Conservation (phyloP, 1,140 invertebrate species). For the Mycetomoellerius zeteki region DNA sequence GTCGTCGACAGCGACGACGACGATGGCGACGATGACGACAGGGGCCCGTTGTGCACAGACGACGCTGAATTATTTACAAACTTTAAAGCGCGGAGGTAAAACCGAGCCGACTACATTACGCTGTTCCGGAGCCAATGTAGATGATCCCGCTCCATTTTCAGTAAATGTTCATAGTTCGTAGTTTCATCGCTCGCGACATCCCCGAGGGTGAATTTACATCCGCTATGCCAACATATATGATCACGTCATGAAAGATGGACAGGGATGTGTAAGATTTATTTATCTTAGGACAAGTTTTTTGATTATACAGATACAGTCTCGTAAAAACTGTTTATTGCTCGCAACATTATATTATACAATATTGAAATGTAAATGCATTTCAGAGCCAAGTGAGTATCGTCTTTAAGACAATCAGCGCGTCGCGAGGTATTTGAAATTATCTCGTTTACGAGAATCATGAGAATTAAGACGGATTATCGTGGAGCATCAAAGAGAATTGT, state of each 20-base stretch:
- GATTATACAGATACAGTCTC: background rate
- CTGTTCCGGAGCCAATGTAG: slow-evolving; percentile 4
- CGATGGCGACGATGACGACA: background rate
- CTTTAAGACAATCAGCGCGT: background rate
- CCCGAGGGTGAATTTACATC: slow-evolving; percentile 31
- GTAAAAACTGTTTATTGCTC: background rate
- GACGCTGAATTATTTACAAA: slow-evolving; percentile 78
- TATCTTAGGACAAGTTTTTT: background rate
- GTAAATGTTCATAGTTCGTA: slow-evolving; percentile 42
- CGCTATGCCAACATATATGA: slow-evolving; percentile 11
- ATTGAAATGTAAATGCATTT: background rate
- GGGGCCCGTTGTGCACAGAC: slow-evolving; percentile 62
- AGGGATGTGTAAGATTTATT: background rate
- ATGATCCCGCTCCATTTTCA: slow-evolving; percentile 29
- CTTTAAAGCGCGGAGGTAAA: slow-evolving; percentile 49
- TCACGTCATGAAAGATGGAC: slow-evolving; percentile 10
- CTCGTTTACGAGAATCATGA: background rate
- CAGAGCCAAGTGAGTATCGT: background rate
- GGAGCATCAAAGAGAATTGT: no score
- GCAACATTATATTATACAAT: background rate
- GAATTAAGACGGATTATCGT: background rate
- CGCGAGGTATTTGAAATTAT: background rate
- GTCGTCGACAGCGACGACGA: slow-evolving; percentile 7
- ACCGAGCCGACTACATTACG: background rate
- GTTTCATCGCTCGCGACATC: slow-evolving; percentile 28